Evolutionary conservation across 92 coral and sea anemone genomes (phyloP).

Genomic region (Montipora capitata): DNA sequence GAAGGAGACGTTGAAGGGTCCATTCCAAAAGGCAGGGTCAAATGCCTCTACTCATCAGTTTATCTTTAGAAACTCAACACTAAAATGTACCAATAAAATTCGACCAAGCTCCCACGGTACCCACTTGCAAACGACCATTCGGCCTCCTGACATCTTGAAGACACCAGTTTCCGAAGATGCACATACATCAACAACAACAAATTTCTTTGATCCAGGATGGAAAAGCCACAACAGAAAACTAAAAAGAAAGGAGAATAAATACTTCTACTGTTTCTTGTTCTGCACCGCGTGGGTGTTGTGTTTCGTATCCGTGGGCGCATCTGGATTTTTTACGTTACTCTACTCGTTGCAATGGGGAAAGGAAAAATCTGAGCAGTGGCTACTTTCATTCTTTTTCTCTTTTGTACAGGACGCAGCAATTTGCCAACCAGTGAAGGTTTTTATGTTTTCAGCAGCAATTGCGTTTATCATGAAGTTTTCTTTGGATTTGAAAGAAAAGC

Average conservation of each 20-base stretch:
- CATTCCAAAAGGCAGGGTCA: too few species aligned
- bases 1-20: too few species aligned
- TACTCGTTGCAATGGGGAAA: constrained; percentile 91
- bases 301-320: constrained; percentile 56
- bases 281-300: constrained; percentile 81
- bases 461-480: constrained; percentile 73
- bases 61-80: neutral
- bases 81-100: neutral
- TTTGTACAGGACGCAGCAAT: constrained; percentile 89
- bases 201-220: neutral
- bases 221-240: neutral
- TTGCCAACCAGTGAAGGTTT: constrained; percentile 89
- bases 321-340: constrained; percentile 79
- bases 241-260: too few species aligned
- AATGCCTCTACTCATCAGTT: too few species aligned
- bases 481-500: constrained; percentile 53
- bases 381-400: constrained; percentile 84
- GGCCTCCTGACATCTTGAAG: neutral
- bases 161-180: neutral
- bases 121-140: constrained; percentile 2
- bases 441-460: constrained; percentile 50
- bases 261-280: constrained; percentile 37
- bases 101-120: neutral
- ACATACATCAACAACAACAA: neutral
- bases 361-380: constrained; percentile 93